Evolutionary conservation across 1,140 invertebrate genomes (phyloP), one percentile per base, ranked within the genome.

Genomic region (Trissolcus basalis): DNA sequence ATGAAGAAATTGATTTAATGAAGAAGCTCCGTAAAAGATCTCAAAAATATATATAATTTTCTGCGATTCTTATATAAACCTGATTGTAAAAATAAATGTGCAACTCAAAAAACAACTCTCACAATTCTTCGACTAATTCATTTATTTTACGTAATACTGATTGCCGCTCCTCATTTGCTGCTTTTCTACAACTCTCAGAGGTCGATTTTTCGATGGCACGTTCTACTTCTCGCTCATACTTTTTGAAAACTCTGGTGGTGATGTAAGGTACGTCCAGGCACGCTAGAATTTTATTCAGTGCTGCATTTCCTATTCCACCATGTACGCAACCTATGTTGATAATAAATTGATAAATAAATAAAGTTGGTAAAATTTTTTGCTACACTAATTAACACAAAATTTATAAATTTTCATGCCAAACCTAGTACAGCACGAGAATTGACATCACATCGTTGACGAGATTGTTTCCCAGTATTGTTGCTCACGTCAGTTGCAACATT

Each of bases 151-250:
- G 14, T 54, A 67, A 44, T 60, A 74, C 61, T 50, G 67, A 49
- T 44, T 19, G 49, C 45, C 54, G 45, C 41, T 69, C 72, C 63
- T 69, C 72, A 44, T 68, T 7, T 39, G 64, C 50, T 27, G 72
- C 64, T 58, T 14, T 35, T 41, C 32, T 55, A 16, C 59, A 75
- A 44, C 60, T 65, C 35, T 76, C 67, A 13, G 71, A 12, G 10
- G 67, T 60, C 12, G 49, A 32, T 61, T 63, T 51, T 65, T 77
- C 60, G 4, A 70, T 67, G 5, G 74, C 61, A 60, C 33, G n/a
- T 33, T 69, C 72, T 11, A 79, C 55, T 36, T 76, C 70, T 44
- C 48, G 47, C 39, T 79, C 69, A 35, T 73, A 72, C 51, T 39
- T 59, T 61, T 74, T 78, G 44, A 61, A 67, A 5, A 64, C 13